Evolutionary conservation across 2,888 invertebrate genomes (phyloP).

Genomic region (Drosophila mettleri): DNA sequence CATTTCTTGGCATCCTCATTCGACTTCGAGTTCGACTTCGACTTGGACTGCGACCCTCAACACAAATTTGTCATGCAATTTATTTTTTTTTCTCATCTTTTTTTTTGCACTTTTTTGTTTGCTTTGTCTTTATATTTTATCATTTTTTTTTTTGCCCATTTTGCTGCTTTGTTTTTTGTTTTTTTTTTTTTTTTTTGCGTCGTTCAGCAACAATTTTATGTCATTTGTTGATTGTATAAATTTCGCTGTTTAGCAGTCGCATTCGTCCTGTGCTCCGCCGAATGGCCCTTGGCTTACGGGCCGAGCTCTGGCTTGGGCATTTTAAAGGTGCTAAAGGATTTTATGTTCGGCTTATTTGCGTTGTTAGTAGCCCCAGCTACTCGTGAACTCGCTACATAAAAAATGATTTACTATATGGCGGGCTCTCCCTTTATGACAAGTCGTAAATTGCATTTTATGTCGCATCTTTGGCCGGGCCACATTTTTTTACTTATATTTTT

Average conservation of each 20-base stretch:
- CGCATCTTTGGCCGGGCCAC: slow-evolving; percentile 55
- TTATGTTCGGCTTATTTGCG: slow-evolving; percentile 78
- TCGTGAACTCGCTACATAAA: slow-evolving; percentile 72
- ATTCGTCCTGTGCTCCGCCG: slow-evolving; percentile 22
- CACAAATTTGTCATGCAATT: slow-evolving; percentile 77
- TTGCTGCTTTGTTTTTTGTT: slow-evolving; percentile 23
- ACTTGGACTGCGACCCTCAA: slow-evolving; percentile 45
- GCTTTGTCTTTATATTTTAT: slow-evolving; percentile 7
- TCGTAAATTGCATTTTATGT: slow-evolving; percentile 80
- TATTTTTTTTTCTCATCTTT: slow-evolving; percentile 27
- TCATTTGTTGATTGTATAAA: slow-evolving; percentile 78
- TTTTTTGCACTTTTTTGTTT: slow-evolving; percentile 14
- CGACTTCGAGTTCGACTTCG: slow-evolving; percentile 40
- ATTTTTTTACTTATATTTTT: slow-evolving; percentile 4
- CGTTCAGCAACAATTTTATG: slow-evolving; percentile 72
- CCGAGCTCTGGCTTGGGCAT: slow-evolving; percentile 38
- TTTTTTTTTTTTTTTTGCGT: slow-evolving; percentile 28
- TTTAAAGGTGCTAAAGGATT: slow-evolving; percentile 81
- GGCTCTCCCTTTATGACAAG: slow-evolving; percentile 78
- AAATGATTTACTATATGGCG: slow-evolving; percentile 81
- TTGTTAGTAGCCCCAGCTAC: slow-evolving; percentile 67
- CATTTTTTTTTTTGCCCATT: not conserved
- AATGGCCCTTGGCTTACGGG: slow-evolving; percentile 29
- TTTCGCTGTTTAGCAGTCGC: slow-evolving; percentile 71
- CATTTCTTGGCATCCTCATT: slow-evolving; percentile 58